phyloP scores from a whole-genome alignment of 2,113 vertebrate species.

The Synchiropus splendidus region DNA sequence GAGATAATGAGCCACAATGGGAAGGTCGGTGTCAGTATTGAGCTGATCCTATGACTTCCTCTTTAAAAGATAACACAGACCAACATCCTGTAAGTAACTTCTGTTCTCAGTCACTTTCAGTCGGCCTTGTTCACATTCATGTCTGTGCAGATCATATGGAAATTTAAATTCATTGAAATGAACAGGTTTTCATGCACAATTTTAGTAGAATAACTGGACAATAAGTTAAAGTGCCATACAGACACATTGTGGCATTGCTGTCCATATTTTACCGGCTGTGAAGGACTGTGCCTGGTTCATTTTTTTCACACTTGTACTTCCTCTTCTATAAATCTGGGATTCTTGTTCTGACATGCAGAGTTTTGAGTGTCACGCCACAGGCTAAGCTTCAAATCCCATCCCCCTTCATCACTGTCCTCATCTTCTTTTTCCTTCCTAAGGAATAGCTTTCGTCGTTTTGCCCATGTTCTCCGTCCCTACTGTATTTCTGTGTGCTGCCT shows the following conservation, averaged over 20 bases:
- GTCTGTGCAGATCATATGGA: too few relatives aligned
- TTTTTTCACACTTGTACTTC: conserved; percentile 34
- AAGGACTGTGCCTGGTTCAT: too few relatives aligned
- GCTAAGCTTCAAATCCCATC: conserved; percentile 6
- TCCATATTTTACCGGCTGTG: too few relatives aligned
- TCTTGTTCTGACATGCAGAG: conserved; percentile 52
- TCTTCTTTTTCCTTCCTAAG: conserved; percentile 29
- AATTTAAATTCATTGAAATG: too few relatives aligned
- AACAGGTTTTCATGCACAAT: too few relatives aligned
- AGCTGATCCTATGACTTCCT: conserved; percentile 35
- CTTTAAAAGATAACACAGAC: conserved; percentile 10
- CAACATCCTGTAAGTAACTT: conserved; percentile 13
- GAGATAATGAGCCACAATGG: conserved; percentile 48
- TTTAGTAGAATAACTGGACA: too few relatives aligned
- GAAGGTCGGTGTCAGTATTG: conserved; percentile 33
- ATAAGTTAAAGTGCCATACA: too few relatives aligned
- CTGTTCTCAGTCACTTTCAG: too few relatives aligned
- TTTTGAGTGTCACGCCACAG: conserved; percentile 46
- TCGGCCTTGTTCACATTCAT: too few relatives aligned
- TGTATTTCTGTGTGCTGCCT: conserved; percentile 4
- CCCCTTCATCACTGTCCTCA: background rate
- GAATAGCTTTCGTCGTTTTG: conserved; percentile 28
- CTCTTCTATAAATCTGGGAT: conserved; percentile 26
- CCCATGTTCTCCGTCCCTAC: conserved; percentile 16
- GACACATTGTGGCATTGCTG: background rate